Conservation (phyloP, 2,888 invertebrate genomes). For the Gastracanthus pulcherrimus region DNA sequence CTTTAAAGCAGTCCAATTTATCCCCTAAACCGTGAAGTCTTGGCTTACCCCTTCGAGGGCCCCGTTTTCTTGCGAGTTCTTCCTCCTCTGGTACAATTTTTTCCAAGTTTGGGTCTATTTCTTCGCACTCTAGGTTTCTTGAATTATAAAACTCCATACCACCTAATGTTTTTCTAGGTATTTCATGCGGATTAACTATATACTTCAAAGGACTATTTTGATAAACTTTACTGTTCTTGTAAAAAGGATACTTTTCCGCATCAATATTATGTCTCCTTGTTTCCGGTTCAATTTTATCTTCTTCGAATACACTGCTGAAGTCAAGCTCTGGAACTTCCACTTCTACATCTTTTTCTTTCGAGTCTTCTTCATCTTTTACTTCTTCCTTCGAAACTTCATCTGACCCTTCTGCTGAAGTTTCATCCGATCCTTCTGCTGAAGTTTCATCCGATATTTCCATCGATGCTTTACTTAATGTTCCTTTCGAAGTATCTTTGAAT, state of each 20-base stretch:
- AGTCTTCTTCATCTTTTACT: slow-evolving; percentile 64
- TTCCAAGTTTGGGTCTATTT: slow-evolving; percentile 71
- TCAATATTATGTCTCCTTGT: slow-evolving; percentile 60
- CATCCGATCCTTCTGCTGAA: slow-evolving; percentile 66
- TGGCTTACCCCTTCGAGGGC: slow-evolving; percentile 68
- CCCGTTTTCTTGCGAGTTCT: slow-evolving; percentile 66
- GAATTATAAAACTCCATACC: slow-evolving; percentile 87
- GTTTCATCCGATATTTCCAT: slow-evolving; percentile 67
- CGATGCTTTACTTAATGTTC: slow-evolving; percentile 68
- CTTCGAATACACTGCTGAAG: slow-evolving; percentile 63
- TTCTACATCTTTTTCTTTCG: slow-evolving; percentile 65
- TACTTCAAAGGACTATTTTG: slow-evolving; percentile 83
- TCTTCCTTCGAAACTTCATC: slow-evolving; percentile 65
- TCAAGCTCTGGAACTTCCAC: slow-evolving; percentile 68
- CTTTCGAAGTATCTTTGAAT: slow-evolving; percentile 58
- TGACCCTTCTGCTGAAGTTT: slow-evolving; percentile 66
- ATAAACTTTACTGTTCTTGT: slow-evolving; percentile 77
- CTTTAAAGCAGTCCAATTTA: slow-evolving; percentile 86
- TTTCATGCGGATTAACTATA: slow-evolving; percentile 81
- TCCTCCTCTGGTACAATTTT: slow-evolving; percentile 70
- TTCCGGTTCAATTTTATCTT: slow-evolving; percentile 56
- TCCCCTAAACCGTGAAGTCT: slow-evolving; percentile 84
- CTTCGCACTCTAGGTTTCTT: slow-evolving; percentile 76
- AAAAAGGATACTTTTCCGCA: slow-evolving; percentile 84
- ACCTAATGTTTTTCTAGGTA: slow-evolving; percentile 83